A percentile compares a stretch with the other conserved stretches of the same genome.
Evolutionary conservation across 2,888 invertebrate genomes (phyloP).

Genomic region (Noctua janthe): DNA sequence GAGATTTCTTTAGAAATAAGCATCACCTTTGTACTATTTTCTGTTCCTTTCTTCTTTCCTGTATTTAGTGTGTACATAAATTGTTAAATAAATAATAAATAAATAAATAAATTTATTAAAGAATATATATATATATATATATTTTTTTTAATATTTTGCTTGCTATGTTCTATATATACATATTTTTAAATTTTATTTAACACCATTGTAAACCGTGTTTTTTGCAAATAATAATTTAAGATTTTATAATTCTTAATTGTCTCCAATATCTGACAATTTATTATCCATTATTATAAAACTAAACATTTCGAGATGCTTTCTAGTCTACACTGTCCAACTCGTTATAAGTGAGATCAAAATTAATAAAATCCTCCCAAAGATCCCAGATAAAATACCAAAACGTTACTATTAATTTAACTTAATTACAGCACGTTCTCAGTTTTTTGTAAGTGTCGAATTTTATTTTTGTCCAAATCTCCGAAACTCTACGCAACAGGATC

Average conservation of each 20-base stretch:
- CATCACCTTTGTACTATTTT: no score
- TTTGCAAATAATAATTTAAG: no score
- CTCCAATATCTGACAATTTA: not conserved
- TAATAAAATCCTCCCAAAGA: not conserved
- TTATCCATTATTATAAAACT: not conserved
- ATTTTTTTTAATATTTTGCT: no score
- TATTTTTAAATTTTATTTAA: no score
- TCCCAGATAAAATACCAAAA: conserved; percentile 36
- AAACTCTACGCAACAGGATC: conserved; percentile 61
- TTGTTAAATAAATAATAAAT: no score
- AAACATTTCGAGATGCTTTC: not conserved
- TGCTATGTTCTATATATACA: no score
- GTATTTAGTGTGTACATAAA: no score
- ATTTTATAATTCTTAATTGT: not conserved
- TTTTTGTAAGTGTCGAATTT: conserved; percentile 59
- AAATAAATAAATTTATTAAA: no score
- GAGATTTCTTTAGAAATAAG: no score
- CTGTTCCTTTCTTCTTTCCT: no score
- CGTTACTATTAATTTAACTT: conserved; percentile 46
- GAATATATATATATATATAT: no score
- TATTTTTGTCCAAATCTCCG: conserved; percentile 65
- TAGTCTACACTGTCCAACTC: not conserved
- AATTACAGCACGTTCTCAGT: conserved; percentile 50
- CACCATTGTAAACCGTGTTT: no score
- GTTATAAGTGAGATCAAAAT: not conserved